Conservation (phyloP, 2,797 vertebrate genomes). For the Microcaecilia unicolor region DNA sequence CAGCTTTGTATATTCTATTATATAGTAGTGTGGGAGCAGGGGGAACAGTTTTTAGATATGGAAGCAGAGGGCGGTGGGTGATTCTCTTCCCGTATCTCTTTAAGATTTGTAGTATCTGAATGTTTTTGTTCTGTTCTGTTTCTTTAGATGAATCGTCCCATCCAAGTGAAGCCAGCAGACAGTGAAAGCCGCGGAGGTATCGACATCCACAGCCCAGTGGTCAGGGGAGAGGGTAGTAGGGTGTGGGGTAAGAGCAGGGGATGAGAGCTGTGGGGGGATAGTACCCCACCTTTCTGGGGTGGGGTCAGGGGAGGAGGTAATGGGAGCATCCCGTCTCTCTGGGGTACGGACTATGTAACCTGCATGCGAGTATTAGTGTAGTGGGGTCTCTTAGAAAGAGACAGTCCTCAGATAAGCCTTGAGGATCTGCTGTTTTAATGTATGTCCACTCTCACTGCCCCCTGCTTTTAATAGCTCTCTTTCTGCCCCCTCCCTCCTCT, state of each 20-base stretch:
- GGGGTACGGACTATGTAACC: too few relatives aligned
- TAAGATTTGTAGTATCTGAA: too few relatives aligned
- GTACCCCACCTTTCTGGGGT: neutral
- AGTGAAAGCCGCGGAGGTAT: slow-evolving; percentile 98
- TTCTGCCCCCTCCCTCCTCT: neutral
- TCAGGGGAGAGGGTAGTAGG: slow-evolving; percentile 2
- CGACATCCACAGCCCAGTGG: too few relatives aligned
- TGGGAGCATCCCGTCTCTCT: too few relatives aligned
- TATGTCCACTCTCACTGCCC: neutral
- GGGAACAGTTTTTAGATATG: too few relatives aligned
- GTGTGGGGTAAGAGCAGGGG: slow-evolving; percentile 13
- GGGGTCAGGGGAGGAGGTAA: neutral
- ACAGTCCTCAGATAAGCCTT: neutral
- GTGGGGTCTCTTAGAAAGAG: too few relatives aligned
- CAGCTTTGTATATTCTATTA: too few relatives aligned
- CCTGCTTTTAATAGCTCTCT: neutral
- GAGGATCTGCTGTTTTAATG: neutral
- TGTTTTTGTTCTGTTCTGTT: slow-evolving; percentile 24
- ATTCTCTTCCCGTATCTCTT: too few relatives aligned
- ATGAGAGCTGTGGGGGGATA: slow-evolving; percentile 15
- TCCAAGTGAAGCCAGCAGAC: slow-evolving; percentile 98
- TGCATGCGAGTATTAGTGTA: too few relatives aligned
- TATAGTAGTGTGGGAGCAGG: too few relatives aligned
- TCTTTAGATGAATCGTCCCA: slow-evolving; percentile 95
- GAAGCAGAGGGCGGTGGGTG: too few relatives aligned